Conservation (phyloP, 2,113 vertebrate species). For the Nothocercus nigrocapillus region DNA sequence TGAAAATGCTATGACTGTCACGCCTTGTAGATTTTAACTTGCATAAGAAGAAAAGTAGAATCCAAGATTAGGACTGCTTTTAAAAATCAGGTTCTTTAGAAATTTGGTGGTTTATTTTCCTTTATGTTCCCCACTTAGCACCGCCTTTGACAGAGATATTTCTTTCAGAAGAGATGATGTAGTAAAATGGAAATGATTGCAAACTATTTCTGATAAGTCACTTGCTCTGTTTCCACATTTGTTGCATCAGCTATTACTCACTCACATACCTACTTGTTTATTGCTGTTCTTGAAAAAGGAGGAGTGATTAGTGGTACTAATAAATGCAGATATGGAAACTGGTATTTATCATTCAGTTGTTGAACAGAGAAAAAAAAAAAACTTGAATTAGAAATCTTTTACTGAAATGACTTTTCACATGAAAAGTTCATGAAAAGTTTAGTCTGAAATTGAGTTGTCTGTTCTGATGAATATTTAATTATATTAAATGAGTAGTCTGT, state of each 20-base stretch:
- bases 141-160: not conserved
- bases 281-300: not conserved
- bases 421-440: not conserved
- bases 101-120: not conserved
- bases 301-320: not conserved
- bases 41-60: not conserved
- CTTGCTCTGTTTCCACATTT: not conserved
- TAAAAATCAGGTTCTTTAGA: not conserved
- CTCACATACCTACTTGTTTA: not conserved
- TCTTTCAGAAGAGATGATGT: not conserved
- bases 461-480: not conserved
- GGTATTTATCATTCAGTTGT: not conserved
- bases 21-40: not conserved
- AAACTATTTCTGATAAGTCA: conserved; percentile 25
- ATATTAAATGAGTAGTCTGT: not conserved
- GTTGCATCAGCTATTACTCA: conserved; percentile 13
- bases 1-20: not conserved
- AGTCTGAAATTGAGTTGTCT: not conserved
- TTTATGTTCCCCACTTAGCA: not conserved
- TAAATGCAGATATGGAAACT: not conserved
- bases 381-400: not conserved
- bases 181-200: not conserved
- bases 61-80: not conserved
- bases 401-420: not conserved
- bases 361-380: not conserved